phyloP scores from a whole-genome alignment of 2,888 invertebrate species.

The Drosophila paranaensis region DNA sequence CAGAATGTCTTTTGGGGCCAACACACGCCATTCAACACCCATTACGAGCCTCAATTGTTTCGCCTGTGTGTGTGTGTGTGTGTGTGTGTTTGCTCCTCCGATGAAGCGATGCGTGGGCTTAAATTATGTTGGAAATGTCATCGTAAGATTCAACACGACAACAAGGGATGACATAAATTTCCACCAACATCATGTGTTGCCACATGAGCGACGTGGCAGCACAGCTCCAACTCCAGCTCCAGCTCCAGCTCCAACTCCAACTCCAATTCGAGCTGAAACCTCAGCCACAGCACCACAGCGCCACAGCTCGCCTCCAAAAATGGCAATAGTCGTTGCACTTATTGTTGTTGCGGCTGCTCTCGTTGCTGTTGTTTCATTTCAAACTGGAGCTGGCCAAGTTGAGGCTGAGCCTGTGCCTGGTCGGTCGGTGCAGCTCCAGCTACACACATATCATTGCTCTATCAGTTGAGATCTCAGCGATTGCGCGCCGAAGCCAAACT shows the following conservation, averaged over 20 bases:
- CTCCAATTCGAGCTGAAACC: constrained; percentile 41
- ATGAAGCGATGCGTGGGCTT: constrained; percentile 82
- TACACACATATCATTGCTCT: constrained; percentile 74
- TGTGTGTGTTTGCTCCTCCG: constrained; percentile 26
- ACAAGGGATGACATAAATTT: constrained; percentile 85
- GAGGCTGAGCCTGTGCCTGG: constrained; percentile 47
- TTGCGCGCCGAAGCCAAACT: constrained; percentile 41
- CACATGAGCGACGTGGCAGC: constrained; percentile 64
- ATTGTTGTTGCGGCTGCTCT: constrained; percentile 35
- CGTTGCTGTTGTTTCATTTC: constrained; percentile 38
- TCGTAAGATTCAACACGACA: constrained; percentile 85
- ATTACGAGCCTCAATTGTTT: constrained; percentile 68
- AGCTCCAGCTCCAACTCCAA: constrained; percentile 30
- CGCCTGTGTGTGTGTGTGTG: constrained; percentile 4
- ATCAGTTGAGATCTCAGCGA: constrained; percentile 76
- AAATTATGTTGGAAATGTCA: constrained; percentile 85
- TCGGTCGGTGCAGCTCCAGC: constrained; percentile 53
- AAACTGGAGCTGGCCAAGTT: constrained; percentile 64
- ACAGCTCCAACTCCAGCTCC: constrained; percentile 32
- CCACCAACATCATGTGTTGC: constrained; percentile 83
- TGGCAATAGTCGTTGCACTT: constrained; percentile 60
- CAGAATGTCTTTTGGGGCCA: constrained; percentile 58
- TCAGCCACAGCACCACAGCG: constrained; percentile 35
- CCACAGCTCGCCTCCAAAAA: constrained; percentile 66
- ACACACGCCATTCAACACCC: constrained; percentile 75